Evolutionary conservation across 1,140 invertebrate genomes (phyloP), one percentile per base, ranked within the genome.

Genomic region (Heliconius himera): DNA sequence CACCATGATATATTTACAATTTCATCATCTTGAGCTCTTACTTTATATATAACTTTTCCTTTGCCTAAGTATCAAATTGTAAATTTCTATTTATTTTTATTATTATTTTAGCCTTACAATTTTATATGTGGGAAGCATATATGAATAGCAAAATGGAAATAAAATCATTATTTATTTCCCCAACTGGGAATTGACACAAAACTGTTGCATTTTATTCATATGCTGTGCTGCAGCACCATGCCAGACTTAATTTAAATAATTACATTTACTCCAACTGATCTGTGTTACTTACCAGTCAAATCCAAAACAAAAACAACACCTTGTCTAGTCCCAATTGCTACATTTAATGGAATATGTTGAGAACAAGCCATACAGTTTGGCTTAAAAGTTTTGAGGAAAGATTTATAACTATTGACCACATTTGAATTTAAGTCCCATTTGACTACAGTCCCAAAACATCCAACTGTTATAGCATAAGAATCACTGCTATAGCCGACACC

Each of bases 1-100:
- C 97, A 97, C 97, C 97, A 98, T 46, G 96, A 95, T 36, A 98
- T 81, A 82, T 96, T 96, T 9, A 96, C 89, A 70, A 98, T 95
- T 84, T 97, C 96, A n/a, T 95, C 95, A 90, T 97, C 96, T 88
- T 98, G 97, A 9, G 96, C 96, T 85, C 96, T 95, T 8, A 97
- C 89, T 94, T 96, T 96, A 77, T 96, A 96, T 26, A 96, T 78
- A 70, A 97, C 84, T 79, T 90, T 92, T 8, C 96, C 96, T 81
- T 91, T 88, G 75, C 95, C 96, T 96, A 73, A 78, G 79, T 66
- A 20, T 81, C 13, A 46, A 46, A 46, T 46, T 46, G 41, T 16
- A 46, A 46, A 5, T 46, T 46, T 46, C 16, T 0, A 46, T 46
- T 16, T 46, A 46, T 46, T 6, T 6, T 6, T 46, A 46, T 46